Percentiles rank a stretch among this genome's conserved stretches.
Conservation (phyloP, 2,797 vertebrate genomes). For the Thalassophryne amazonica region DNA sequence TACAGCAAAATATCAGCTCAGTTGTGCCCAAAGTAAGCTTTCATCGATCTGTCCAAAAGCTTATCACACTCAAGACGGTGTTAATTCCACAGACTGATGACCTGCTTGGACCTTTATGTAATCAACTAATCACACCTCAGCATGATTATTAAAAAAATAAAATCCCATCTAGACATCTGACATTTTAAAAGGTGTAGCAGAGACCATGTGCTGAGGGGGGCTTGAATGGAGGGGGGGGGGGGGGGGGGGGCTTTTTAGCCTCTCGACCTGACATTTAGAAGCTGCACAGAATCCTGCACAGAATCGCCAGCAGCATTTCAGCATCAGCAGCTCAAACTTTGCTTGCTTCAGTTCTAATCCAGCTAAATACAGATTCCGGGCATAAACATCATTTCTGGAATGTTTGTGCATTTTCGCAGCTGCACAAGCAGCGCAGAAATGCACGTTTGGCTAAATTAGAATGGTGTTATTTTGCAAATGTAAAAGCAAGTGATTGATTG, state of each 20-base stretch:
- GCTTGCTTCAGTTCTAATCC: slow-evolving; percentile 6
- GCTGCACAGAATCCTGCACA: slow-evolving; percentile 24
- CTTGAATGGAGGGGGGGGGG: too few relatives aligned
- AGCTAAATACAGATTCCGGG: slow-evolving; percentile 6
- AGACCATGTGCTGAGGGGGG: slow-evolving; percentile 14
- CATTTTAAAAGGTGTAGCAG: slow-evolving; percentile 43
- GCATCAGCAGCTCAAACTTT: slow-evolving; percentile 9
- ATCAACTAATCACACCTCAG: slow-evolving; percentile 7
- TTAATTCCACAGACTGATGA: background rate
- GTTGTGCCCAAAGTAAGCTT: background rate
- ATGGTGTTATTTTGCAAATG: slow-evolving; percentile 27
- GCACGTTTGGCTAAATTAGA: slow-evolving; percentile 12
- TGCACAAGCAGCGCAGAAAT: too few relatives aligned
- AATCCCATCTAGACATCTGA: slow-evolving; percentile 16
- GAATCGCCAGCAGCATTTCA: slow-evolving; percentile 35
- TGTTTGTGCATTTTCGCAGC: too few relatives aligned
- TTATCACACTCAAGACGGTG: background rate
- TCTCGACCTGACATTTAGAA: slow-evolving; percentile 64
- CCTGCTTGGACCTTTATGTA: slow-evolving; percentile 9
- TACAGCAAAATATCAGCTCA: background rate
- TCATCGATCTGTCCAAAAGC: background rate
- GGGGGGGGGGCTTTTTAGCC: slow-evolving; percentile 48
- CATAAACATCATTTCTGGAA: background rate
- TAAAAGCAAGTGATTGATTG: slow-evolving; percentile 44
- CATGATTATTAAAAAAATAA: background rate